phyloP scores from a whole-genome alignment of 2,113 vertebrate genomes.

The Engraulis encrasicolus region DNA sequence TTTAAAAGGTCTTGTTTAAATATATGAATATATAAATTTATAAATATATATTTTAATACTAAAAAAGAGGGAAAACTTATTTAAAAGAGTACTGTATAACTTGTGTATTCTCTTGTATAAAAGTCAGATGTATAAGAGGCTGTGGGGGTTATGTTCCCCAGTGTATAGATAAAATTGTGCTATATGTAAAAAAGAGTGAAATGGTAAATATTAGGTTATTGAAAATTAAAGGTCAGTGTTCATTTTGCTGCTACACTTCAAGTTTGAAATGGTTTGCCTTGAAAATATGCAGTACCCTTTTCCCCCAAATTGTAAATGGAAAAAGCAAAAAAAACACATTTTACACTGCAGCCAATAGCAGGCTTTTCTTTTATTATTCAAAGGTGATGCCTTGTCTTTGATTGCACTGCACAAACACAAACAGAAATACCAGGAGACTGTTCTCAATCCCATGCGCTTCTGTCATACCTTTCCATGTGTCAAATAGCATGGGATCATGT shows the following conservation, averaged over 20 bases:
- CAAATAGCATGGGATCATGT: background rate
- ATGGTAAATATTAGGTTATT: slow-evolving; percentile 77
- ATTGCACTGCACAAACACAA: slow-evolving; percentile 60
- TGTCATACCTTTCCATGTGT: background rate
- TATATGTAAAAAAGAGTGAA: slow-evolving; percentile 72
- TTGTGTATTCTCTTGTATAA: slow-evolving; percentile 80
- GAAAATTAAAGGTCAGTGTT: slow-evolving; percentile 80
- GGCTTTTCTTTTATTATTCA: slow-evolving; percentile 31
- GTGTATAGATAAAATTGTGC: slow-evolving; percentile 77
- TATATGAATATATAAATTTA: slow-evolving; percentile 73
- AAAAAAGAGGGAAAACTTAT: slow-evolving; percentile 81
- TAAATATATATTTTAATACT: slow-evolving; percentile 85
- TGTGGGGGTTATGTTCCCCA: slow-evolving; percentile 57
- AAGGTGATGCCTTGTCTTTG: slow-evolving; percentile 40
- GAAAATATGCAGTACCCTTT: slow-evolving; percentile 75
- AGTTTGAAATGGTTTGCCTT: slow-evolving; percentile 78
- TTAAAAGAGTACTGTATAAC: slow-evolving; percentile 85
- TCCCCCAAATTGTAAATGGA: slow-evolving; percentile 38
- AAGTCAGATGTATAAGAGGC: slow-evolving; percentile 75
- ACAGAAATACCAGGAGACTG: slow-evolving; percentile 28
- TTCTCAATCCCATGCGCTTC: background rate
- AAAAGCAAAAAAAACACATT: slow-evolving; percentile 31
- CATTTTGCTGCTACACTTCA: slow-evolving; percentile 81
- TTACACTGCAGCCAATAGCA: slow-evolving; percentile 37
- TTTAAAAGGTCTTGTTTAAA: slow-evolving; percentile 67